Percentiles rank a stretch among this genome's conserved stretches.
Evolutionary conservation across 2,888 invertebrate genomes (phyloP).

Genomic region (Acronicta leporina): DNA sequence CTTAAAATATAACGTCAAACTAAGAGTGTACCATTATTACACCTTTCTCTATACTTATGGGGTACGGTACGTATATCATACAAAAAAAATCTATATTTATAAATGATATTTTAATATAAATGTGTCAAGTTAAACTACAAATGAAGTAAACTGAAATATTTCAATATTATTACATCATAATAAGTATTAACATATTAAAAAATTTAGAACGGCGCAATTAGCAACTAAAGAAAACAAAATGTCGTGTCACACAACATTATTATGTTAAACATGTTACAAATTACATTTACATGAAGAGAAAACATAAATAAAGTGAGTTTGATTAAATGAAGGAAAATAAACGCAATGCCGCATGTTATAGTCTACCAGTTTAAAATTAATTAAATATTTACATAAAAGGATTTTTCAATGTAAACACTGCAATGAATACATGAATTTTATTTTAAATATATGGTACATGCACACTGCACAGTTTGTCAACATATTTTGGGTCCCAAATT

Average conservation of each 20-base stretch:
- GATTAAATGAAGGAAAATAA: conserved; percentile 55
- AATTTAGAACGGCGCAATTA: conserved; percentile 18
- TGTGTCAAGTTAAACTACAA: background rate
- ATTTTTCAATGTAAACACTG: conserved; percentile 1
- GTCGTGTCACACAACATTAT: conserved; percentile 34
- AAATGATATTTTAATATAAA: background rate
- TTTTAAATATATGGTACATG: no score
- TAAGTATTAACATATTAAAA: conserved; percentile 32
- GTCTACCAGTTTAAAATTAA: conserved; percentile 4
- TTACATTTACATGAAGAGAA: conserved; percentile 42
- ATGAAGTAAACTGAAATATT: conserved; percentile 1
- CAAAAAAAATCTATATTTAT: no score
- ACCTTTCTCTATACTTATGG: no score
- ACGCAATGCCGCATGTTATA: conserved; percentile 37
- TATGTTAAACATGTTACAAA: conserved; percentile 43
- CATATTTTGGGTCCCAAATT: no score
- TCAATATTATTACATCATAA: conserved; percentile 17
- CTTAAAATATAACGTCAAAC: no score
- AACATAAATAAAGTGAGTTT: conserved; percentile 51
- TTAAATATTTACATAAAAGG: background rate
- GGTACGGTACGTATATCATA: no score
- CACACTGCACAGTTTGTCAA: no score
- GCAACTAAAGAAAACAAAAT: conserved; percentile 22
- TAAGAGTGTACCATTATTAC: no score
- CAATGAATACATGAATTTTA: no score